phyloP scores from a whole-genome alignment of 2,888 invertebrate species.

The Sarcophaga caerulescens region DNA sequence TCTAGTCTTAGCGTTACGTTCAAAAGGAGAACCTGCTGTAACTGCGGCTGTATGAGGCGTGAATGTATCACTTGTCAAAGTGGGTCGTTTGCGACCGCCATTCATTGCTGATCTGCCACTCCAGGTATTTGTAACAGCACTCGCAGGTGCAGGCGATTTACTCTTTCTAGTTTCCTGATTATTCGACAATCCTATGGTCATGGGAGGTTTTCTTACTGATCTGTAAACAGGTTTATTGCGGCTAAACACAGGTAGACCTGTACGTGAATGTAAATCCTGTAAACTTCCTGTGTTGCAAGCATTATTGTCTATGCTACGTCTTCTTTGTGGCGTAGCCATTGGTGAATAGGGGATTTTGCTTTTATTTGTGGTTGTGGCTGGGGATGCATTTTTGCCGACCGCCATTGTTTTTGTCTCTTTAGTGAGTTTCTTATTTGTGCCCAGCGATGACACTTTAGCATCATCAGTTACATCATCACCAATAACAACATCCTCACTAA shows the following conservation, averaged over 20 bases:
- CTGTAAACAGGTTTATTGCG: slow-evolving; percentile 80
- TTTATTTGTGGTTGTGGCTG: slow-evolving; percentile 70
- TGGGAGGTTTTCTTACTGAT: slow-evolving; percentile 81
- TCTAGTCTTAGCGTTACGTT: slow-evolving; percentile 80
- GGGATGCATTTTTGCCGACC: neutral
- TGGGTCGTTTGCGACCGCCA: slow-evolving; percentile 81
- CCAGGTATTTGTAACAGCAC: slow-evolving; percentile 88
- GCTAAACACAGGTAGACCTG: slow-evolving; percentile 75
- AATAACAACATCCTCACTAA: slow-evolving; percentile 78
- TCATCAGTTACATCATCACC: slow-evolving; percentile 49
- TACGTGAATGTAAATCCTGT: slow-evolving; percentile 75
- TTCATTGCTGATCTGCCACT: slow-evolving; percentile 83
- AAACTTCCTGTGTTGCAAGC: slow-evolving; percentile 77
- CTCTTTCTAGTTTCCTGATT: slow-evolving; percentile 44
- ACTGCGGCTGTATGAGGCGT: slow-evolving; percentile 73
- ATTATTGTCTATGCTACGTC: slow-evolving; percentile 79
- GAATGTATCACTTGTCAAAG: slow-evolving; percentile 85
- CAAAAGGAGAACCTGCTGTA: slow-evolving; percentile 78
- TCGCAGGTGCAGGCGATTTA: slow-evolving; percentile 70
- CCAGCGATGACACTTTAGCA: slow-evolving; percentile 5
- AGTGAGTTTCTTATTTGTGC: slow-evolving; percentile 16
- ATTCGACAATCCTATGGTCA: slow-evolving; percentile 67
- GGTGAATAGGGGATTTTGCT: slow-evolving; percentile 81
- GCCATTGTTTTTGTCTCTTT: slow-evolving; percentile 5
- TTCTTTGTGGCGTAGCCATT: slow-evolving; percentile 73